Conservation (phyloP, 2,113 vertebrate genomes). For the Eudyptes chrysolophus region DNA sequence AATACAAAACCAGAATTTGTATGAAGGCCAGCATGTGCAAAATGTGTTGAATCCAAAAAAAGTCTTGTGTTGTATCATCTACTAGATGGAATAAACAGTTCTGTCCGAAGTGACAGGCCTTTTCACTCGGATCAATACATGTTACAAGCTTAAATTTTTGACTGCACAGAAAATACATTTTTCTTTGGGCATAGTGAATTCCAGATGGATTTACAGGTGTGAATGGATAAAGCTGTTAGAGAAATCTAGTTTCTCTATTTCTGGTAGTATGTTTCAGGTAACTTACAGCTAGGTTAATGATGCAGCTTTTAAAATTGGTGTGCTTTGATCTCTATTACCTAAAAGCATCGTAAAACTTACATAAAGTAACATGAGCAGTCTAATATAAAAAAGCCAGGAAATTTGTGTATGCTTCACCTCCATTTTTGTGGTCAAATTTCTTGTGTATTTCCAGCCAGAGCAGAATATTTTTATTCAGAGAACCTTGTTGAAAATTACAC, state of each 20-base stretch:
- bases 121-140: not conserved
- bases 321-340: not conserved
- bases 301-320: not conserved
- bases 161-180: not conserved
- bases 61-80: not conserved
- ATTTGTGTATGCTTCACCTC: not conserved
- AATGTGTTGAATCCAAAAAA: slow-evolving; percentile 13
- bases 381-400: not conserved
- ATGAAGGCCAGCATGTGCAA: slow-evolving; percentile 36
- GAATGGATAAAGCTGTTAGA: not conserved
- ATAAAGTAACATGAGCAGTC: not conserved
- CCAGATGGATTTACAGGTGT: not conserved
- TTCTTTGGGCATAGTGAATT: not conserved
- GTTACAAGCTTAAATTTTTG: not conserved
- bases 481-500: not conserved
- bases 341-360: not conserved
- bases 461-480: not conserved
- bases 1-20: slow-evolving; percentile 17
- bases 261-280: not conserved
- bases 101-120: not conserved
- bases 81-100: not conserved
- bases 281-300: not conserved
- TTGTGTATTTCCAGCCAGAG: not conserved
- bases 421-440: not conserved
- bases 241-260: not conserved